Base-by-base conservation (phyloP, 2,888 invertebrate species). In the Tineola bisselliella region DNA sequence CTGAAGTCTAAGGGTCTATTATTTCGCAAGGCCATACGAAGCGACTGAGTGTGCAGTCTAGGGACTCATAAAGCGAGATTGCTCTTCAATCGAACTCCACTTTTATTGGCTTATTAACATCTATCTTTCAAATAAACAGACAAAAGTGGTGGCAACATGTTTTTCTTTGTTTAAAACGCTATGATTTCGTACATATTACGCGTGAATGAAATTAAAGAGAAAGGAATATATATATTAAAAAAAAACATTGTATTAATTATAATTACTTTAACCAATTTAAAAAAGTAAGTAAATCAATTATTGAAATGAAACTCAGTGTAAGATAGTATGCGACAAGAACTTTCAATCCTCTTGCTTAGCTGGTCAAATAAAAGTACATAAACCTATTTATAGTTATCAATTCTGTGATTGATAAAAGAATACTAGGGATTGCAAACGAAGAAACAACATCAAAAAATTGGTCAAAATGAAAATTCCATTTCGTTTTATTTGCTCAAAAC, bases 31-130 rank as follows among this genome's bases (percentile, higher is more conserved):
- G 17, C 48, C 15, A 48, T 48, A 15, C n/a, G 48, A 15, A 15
- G 13, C 48, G 48, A 72, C 75, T 79, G 79, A 79, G 76, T 74
- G 67, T 70, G 74, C 73, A 73, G 74, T 69, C 79, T 63, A 70
- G 81, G 78, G 81, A 78, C 75, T 79, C 80, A 70, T 83, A 82
- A 83, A 83, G 76, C 72, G 76, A 80, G 83, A 83, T 83, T 83
- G 81, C 75, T 70, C 76, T 71, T 73, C 79, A 77, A 80, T 81
- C 79, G 79, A 58, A 71, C 74, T 74, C 72, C 74, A 76, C 73
- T 82, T 33, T 82, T 81, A 81, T 79, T 78, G 81, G 80, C 81
- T 81, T 82, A 82, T 82, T 82, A 81, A 81, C 65, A 82, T 81
- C 75, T 79, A 81, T 81, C 75, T 79, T 75, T 77, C 73, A 70